These are phyloP conservation scores for Amblyopsis rosae DNA, from an alignment of 2,113 vertebrate species.

Conservation along the genomic window DNA sequence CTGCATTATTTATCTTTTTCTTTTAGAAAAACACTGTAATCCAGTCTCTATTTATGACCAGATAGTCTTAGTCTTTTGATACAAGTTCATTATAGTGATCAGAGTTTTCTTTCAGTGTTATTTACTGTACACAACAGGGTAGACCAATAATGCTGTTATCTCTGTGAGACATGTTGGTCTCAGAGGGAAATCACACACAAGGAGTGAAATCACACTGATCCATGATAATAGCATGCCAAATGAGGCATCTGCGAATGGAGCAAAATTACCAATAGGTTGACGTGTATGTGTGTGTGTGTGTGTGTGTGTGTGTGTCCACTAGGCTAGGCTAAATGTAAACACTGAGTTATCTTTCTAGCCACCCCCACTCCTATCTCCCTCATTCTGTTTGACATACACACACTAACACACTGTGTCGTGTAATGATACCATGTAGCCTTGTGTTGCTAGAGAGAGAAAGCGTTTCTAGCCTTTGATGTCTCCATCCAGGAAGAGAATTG, in stretches of 20 bases:
- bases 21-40: too few relatives aligned
- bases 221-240: slow-evolving; percentile 68
- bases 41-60: slow-evolving; percentile 20
- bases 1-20: too few relatives aligned
- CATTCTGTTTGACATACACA: not conserved
- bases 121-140: slow-evolving; percentile 70
- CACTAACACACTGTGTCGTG: slow-evolving; percentile 34
- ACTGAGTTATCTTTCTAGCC: slow-evolving; percentile 43
- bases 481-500: slow-evolving; percentile 62
- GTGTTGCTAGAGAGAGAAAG: slow-evolving; percentile 45
- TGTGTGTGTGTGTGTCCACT: slow-evolving; percentile 34
- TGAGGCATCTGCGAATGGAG: slow-evolving; percentile 65
- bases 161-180: slow-evolving; percentile 61
- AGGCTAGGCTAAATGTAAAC: slow-evolving; percentile 62
- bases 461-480: slow-evolving; percentile 66
- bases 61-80: slow-evolving; percentile 53
- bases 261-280: slow-evolving; percentile 66
- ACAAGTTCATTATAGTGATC: slow-evolving; percentile 42
- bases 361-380: not conserved
- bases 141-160: slow-evolving; percentile 67
- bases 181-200: slow-evolving; percentile 58
- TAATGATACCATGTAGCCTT: slow-evolving; percentile 51
- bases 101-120: slow-evolving; percentile 57
- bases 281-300: slow-evolving; percentile 11
- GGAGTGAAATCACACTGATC: slow-evolving; percentile 69